Conservation (phyloP, 2,797 vertebrate genomes). For the Artibeus jamaicensis region DNA sequence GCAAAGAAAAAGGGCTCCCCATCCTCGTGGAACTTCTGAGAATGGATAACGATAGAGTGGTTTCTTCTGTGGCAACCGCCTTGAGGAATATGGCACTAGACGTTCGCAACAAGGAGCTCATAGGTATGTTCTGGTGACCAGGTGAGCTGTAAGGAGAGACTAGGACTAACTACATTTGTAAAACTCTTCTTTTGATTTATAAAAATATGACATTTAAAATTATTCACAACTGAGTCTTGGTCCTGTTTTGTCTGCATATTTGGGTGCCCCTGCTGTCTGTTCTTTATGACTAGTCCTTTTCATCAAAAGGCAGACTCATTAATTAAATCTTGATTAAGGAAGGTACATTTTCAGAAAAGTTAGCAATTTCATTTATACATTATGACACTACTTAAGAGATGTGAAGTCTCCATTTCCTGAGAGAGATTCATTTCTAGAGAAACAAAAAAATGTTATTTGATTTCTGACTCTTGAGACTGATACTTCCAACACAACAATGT, state of each 20-base stretch:
- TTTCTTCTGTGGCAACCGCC: conserved; percentile 96
- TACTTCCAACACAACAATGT: background rate
- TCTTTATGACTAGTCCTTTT: background rate
- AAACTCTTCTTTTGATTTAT: background rate
- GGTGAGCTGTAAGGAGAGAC: background rate
- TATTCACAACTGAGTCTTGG: background rate
- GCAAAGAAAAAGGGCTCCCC: conserved; percentile 97
- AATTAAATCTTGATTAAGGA: conserved; percentile 18
- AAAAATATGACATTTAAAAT: background rate
- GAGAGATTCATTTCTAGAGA: conserved; percentile 1
- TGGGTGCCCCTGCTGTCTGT: background rate
- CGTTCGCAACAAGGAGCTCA: conserved; percentile 97
- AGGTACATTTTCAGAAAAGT: conserved; percentile 18
- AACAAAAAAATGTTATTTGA: background rate
- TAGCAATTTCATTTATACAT: background rate
- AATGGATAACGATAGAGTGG: conserved; percentile 98
- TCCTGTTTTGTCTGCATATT: background rate
- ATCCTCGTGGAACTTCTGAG: conserved; percentile 97
- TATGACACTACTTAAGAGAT: background rate
- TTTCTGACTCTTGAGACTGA: background rate
- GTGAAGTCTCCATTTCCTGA: background rate
- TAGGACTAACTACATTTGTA: background rate
- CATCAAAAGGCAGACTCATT: background rate
- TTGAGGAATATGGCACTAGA: conserved; percentile 98
- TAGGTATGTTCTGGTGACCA: conserved; percentile 85